Percentiles rank a stretch among this genome's conserved stretches.
Evolutionary conservation across 2,797 vertebrate species (phyloP).

Genomic region (Pitangus sulphuratus): DNA sequence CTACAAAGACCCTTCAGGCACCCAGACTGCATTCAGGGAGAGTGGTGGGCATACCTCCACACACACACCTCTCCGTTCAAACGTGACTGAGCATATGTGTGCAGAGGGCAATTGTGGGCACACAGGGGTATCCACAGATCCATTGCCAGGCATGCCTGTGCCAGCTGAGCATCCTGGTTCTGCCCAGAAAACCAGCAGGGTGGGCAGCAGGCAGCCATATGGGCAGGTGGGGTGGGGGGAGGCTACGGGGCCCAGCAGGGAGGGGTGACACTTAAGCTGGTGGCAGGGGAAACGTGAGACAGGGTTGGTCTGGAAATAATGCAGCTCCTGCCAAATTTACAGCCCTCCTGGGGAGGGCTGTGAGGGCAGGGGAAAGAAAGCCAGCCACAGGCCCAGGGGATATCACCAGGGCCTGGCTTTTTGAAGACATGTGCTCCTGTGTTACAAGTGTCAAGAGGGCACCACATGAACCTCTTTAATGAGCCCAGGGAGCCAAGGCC

Average conservation of each 20-base stretch:
- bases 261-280: constrained; percentile 20
- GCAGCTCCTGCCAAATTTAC: constrained; percentile 32
- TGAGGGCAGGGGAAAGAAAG: background rate
- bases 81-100: rapidly evolving
- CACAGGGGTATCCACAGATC: rapidly evolving
- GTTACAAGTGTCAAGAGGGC: constrained; percentile 57
- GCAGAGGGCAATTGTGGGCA: background rate
- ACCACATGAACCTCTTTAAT: background rate
- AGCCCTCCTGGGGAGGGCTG: background rate
- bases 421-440: constrained; percentile 39
- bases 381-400: background rate
- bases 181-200: background rate
- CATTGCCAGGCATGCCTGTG: rapidly evolving
- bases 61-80: rapidly evolving
- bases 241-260: background rate
- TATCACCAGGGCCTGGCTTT: background rate
- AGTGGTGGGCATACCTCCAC: rapidly evolving
- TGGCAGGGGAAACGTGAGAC: background rate
- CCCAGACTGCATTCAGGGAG: rapidly evolving
- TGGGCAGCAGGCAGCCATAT: background rate
- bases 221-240: background rate
- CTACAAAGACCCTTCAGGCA: background rate
- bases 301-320: constrained; percentile 26
- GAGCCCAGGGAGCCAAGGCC: background rate
- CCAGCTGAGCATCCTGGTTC: background rate